Evolutionary conservation across 2,888 invertebrate genomes (phyloP).

Genomic region (Spisula subtruncata): DNA sequence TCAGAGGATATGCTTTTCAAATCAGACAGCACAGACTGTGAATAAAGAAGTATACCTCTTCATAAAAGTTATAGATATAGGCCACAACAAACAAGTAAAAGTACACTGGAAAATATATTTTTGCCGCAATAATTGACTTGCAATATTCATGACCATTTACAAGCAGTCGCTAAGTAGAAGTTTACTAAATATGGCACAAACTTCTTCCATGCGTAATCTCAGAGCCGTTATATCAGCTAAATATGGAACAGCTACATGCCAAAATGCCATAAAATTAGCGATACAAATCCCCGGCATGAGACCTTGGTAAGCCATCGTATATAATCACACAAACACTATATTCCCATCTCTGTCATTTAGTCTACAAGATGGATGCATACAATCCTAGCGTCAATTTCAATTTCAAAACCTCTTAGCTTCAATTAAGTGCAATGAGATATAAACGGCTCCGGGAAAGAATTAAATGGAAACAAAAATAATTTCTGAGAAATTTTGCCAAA

Average conservation of each 20-base stretch:
- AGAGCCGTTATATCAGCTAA: not conserved
- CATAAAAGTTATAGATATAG: no score
- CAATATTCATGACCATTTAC: no score
- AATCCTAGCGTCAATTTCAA: not conserved
- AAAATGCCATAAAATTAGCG: not conserved
- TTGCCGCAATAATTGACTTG: no score
- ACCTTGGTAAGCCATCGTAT: not conserved
- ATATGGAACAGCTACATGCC: not conserved
- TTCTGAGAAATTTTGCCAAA: not conserved
- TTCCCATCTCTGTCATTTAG: not conserved
- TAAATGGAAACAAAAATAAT: not conserved
- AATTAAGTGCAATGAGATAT: not conserved
- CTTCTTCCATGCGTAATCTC: not conserved
- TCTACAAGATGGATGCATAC: not conserved
- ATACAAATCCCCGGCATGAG: not conserved
- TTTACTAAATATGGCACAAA: not conserved
- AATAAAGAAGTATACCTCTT: no score
- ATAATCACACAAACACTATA: not conserved
- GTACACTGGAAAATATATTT: no score
- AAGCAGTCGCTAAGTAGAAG: no score
- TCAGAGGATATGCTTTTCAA: no score
- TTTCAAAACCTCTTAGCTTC: slow-evolving; percentile 22
- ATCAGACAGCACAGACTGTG: no score
- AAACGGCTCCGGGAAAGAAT: not conserved
- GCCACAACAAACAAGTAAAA: no score